phyloP scores from a whole-genome alignment of 2,888 invertebrate species.

The Protophormia terraenovae region DNA sequence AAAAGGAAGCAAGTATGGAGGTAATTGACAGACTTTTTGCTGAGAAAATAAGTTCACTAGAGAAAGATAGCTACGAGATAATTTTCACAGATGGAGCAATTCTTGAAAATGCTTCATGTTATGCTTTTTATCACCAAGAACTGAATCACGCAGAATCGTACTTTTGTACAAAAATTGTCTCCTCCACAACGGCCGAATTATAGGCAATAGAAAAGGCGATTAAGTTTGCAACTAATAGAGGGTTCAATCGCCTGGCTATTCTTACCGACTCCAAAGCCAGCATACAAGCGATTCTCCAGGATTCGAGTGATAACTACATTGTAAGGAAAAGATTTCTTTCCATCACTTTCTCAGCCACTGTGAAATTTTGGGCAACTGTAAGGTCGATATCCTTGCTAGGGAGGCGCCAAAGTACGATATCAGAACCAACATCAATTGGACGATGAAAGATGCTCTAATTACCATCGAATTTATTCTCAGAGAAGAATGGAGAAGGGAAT shows the following conservation, averaged over 20 bases:
- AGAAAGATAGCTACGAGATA: background rate
- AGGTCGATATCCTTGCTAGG: background rate
- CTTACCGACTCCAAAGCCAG: too few relatives aligned
- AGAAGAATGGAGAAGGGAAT: background rate
- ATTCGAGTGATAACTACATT: too few relatives aligned
- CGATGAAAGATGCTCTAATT: background rate
- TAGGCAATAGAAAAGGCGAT: too few relatives aligned
- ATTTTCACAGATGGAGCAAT: background rate
- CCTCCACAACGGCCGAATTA: too few relatives aligned
- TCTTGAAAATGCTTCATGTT: background rate
- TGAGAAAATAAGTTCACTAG: too few relatives aligned
- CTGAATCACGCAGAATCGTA: background rate
- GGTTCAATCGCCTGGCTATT: background rate
- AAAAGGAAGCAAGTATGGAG: too few relatives aligned
- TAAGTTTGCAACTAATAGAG: background rate
- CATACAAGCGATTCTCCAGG: too few relatives aligned
- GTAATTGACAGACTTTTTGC: too few relatives aligned
- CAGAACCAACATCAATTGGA: background rate
- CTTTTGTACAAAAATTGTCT: background rate
- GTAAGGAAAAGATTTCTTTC: background rate
- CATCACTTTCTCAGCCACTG: background rate
- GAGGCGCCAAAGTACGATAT: background rate
- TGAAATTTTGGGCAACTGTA: background rate
- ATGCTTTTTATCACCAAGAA: background rate
- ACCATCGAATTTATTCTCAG: background rate